These are phyloP conservation scores for Eutolmus rufibarbis DNA, from an alignment of 2,888 invertebrate genomes.

Conservation along the genomic window DNA sequence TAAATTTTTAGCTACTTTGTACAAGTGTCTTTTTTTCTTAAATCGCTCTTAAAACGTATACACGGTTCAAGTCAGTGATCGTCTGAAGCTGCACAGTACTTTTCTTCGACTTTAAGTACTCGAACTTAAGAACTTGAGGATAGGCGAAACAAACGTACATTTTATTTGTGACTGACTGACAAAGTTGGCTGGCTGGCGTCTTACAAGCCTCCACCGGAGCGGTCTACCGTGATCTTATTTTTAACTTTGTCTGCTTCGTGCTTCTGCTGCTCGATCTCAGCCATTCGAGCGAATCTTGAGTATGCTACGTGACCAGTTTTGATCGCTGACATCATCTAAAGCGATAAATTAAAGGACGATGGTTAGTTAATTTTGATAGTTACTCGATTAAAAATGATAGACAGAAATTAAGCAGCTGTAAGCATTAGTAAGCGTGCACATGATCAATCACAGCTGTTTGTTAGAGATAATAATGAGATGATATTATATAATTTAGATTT, in stretches of 20 bases:
- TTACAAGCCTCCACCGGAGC: constrained; percentile 95
- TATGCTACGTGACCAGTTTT: constrained; percentile 96
- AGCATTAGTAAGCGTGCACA: neutral
- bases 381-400: neutral
- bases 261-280: constrained; percentile 87
- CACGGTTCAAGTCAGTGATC: neutral
- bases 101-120: neutral
- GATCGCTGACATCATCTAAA: constrained; percentile 97
- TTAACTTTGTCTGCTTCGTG: constrained; percentile 79
- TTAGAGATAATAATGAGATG: constrained; percentile 31
- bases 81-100: neutral
- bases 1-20: neutral
- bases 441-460: neutral
- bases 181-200: neutral
- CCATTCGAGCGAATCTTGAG: constrained; percentile 94
- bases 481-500: too few relatives aligned
- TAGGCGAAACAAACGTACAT: neutral
- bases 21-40: neutral
- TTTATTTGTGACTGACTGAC: neutral
- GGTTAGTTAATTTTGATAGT: constrained; percentile 44
- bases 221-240: constrained; percentile 86
- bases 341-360: constrained; percentile 9
- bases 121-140: neutral
- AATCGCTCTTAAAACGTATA: neutral
- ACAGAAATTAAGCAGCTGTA: neutral